phyloP scores from a whole-genome alignment of 1,140 invertebrate genomes.

The Sitodiplosis mosellana region DNA sequence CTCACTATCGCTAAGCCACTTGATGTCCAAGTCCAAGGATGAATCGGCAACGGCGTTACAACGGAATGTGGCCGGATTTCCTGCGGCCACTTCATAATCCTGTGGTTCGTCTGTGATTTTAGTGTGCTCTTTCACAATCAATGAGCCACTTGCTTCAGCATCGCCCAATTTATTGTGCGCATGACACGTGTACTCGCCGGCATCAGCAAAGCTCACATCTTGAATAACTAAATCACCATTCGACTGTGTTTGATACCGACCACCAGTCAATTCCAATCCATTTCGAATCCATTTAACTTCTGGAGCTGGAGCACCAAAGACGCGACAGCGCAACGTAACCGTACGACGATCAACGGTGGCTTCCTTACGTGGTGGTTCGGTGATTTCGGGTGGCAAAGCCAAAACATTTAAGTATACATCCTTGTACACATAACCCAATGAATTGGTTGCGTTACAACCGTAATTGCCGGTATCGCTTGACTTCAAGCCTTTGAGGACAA shows the following conservation, averaged over 20 bases:
- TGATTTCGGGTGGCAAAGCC: constrained; percentile 79
- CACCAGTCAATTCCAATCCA: constrained; percentile 65
- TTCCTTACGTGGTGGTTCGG: constrained; percentile 56
- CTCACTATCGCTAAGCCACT: constrained; percentile 74
- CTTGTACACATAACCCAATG: constrained; percentile 93
- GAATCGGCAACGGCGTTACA: constrained; percentile 81
- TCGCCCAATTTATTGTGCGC: constrained; percentile 86
- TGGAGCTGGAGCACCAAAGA: constrained; percentile 91
- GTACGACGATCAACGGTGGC: constrained; percentile 68
- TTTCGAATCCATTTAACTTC: constrained; percentile 84
- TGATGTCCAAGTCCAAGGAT: constrained; percentile 56
- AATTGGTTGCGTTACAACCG: constrained; percentile 97
- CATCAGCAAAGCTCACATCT: constrained; percentile 65
- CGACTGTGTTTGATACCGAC: constrained; percentile 47
- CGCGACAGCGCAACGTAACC: constrained; percentile 70
- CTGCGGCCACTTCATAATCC: constrained; percentile 78
- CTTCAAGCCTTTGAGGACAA: constrained; percentile 62
- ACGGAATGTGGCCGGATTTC: constrained; percentile 75
- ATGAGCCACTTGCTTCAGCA: constrained; percentile 48
- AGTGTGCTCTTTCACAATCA: constrained; percentile 73
- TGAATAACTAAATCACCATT: constrained; percentile 74
- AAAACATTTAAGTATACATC: constrained; percentile 96
- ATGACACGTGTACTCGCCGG: constrained; percentile 76
- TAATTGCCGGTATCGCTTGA: constrained; percentile 93
- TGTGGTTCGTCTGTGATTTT: constrained; percentile 70